Evolutionary conservation across 2,113 vertebrate genomes (phyloP).

Genomic region (zebrafish (Danio rerio)): DNA sequence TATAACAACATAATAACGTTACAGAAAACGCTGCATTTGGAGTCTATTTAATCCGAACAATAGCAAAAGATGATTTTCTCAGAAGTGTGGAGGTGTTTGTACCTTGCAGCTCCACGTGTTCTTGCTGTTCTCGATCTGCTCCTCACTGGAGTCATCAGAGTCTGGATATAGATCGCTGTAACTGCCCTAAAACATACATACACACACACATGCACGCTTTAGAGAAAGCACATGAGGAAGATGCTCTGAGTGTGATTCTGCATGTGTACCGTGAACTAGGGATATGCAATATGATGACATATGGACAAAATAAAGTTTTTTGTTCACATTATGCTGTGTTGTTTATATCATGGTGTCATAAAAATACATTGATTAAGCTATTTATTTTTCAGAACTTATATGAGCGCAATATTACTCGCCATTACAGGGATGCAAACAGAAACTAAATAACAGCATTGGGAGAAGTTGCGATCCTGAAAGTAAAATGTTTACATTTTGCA

Average conservation of each 20-base stretch:
- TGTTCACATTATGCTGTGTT: too few species aligned
- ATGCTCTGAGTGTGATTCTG: neutral
- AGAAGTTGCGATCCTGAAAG: too few species aligned
- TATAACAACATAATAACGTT: neutral
- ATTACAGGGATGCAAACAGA: too few species aligned
- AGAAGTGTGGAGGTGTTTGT: neutral
- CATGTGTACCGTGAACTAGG: neutral
- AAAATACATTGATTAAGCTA: too few species aligned
- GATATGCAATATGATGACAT: too few species aligned
- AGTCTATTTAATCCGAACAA: neutral
- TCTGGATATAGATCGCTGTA: constrained; percentile 98
- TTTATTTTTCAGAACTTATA: too few species aligned
- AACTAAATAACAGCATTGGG: too few species aligned
- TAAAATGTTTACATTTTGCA: too few species aligned
- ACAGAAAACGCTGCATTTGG: neutral
- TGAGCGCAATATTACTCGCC: too few species aligned
- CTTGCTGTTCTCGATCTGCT: constrained; percentile 99
- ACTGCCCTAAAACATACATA: constrained; percentile 83
- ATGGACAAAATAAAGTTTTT: too few species aligned
- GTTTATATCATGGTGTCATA: too few species aligned
- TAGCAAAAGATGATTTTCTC: neutral
- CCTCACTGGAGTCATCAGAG: constrained; percentile 97
- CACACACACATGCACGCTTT: neutral
- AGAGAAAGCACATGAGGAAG: too few species aligned
- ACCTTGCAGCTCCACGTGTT: constrained; percentile 99